Percentiles rank a stretch among this genome's conserved stretches.
These are phyloP conservation scores for Amphipyra tragopoginis DNA, from an alignment of 2,888 invertebrate species.

Conservation along the genomic window DNA sequence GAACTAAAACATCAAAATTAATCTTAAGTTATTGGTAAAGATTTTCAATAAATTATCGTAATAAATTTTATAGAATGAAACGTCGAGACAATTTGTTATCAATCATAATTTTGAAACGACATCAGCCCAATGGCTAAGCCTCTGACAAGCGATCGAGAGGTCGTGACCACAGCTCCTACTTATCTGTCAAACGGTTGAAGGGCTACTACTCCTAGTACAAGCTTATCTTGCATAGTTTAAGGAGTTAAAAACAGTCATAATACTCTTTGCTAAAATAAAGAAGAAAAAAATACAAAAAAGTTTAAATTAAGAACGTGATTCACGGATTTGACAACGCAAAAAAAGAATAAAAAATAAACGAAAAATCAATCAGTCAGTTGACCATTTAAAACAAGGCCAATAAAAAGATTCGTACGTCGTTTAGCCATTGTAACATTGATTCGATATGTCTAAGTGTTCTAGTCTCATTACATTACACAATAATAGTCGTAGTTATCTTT, in stretches of 20 bases:
- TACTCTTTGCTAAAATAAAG: too few relatives aligned
- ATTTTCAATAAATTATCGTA: too few relatives aligned
- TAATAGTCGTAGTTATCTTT: conserved; percentile 66
- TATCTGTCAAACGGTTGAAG: conserved; percentile 30
- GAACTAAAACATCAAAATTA: too few relatives aligned
- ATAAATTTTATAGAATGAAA: too few relatives aligned
- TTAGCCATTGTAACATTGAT: conserved; percentile 52
- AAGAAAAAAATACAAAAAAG: too few relatives aligned
- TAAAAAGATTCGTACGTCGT: conserved; percentile 43
- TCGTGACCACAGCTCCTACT: conserved; percentile 30
- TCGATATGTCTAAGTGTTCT: conserved; percentile 61
- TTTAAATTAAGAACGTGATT: conserved; percentile 22
- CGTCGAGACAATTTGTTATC: neutral
- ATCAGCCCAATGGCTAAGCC: conserved; percentile 1
- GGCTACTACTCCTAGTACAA: neutral
- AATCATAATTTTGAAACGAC: conserved; percentile 21
- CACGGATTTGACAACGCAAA: neutral
- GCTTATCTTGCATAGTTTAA: conserved; percentile 8
- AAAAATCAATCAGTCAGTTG: conserved; percentile 35
- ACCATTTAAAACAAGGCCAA: conserved; percentile 53
- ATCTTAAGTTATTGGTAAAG: too few relatives aligned
- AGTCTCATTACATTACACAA: conserved; percentile 63
- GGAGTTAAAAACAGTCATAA: too few relatives aligned
- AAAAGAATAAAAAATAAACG: conserved; percentile 3
- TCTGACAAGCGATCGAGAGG: conserved; percentile 17